Base-by-base conservation (phyloP, 1,140 invertebrate genomes). In the Phenacoccus solenopsis region DNA sequence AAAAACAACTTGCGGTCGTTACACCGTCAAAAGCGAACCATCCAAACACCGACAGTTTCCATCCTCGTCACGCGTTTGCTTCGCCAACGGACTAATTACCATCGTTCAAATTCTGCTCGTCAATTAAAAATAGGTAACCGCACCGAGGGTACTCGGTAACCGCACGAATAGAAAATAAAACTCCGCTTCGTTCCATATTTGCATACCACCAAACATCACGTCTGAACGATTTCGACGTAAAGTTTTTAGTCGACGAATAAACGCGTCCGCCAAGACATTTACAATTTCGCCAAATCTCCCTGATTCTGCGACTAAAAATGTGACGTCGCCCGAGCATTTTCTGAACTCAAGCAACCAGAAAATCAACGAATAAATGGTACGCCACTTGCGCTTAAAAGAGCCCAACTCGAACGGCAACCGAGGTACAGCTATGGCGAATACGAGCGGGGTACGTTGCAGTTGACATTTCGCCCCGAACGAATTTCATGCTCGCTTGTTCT, bases 261-360 rank as follows among this genome's bases (percentile, higher is more conserved):
- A 49, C 16, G 38, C 38, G 16, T 49, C 38, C 12, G 38, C 38
- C 12, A 64, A 64, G 59, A 25, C 25, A 64, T 64, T 64, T 64
- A 64, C 59, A 27, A 64, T 64, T 64, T 49, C n/a, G 59, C 12
- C 22, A 27, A 64, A 25, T 20, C 59, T n/a, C n/a, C 20, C 25
- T 64, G 59, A 64, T 64, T 64, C 59, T n/a, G 59, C 22, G 25
- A 20, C 20, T 64, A 27, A 64, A 64, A 64, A 64, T 64, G 59
- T 64, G 59, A 64, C 59, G 59, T 64, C 59, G 21, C 59, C 59
- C 3, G 20, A 64, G 25, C 20, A 25, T 64, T 64, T 64, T 64
- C 59, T 27, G 16, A 64, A 64, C 59, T 64, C 59, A 64, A 64
- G 59, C 59, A 64, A 64, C 59, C 59, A 64, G 59, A 64, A 64